These are phyloP conservation scores for Spongilla lacustris DNA, from an alignment of 37 sponge, comb jelly and placozoan genomes.

Conservation along the genomic window DNA sequence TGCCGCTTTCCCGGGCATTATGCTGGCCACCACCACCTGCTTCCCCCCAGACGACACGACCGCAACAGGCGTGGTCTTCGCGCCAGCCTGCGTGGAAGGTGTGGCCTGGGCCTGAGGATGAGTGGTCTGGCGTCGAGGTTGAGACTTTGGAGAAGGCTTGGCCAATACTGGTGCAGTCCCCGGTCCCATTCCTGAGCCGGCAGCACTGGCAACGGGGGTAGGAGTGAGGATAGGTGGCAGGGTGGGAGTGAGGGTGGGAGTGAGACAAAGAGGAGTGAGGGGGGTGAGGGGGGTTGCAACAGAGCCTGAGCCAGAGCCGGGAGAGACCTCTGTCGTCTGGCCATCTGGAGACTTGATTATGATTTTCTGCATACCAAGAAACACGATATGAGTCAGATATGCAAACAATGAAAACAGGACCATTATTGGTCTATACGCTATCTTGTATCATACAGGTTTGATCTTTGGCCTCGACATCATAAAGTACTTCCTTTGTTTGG, in stretches of 20 bases:
- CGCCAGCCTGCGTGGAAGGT: neutral
- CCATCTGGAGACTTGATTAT: neutral
- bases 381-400: neutral
- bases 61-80: neutral
- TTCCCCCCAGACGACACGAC: neutral
- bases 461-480: slow-evolving; percentile 23
- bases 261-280: neutral
- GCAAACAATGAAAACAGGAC: no score
- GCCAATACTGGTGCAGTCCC: neutral
- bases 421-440: no score
- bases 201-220: neutral
- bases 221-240: neutral
- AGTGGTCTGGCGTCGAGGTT: neutral
- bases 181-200: neutral
- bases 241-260: slow-evolving; percentile 12
- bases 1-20: neutral
- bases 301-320: neutral
- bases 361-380: neutral
- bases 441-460: slow-evolving; percentile 39
- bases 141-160: neutral
- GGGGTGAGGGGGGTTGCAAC: neutral
- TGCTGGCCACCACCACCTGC: neutral
- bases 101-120: neutral
- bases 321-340: neutral
- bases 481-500: slow-evolving; percentile 54